A percentile compares a stretch with the other conserved stretches of the same genome.
These are phyloP conservation scores for Chascanopsetta lugubris DNA, from an alignment of 2,113 vertebrate species.

Conservation along the genomic window DNA sequence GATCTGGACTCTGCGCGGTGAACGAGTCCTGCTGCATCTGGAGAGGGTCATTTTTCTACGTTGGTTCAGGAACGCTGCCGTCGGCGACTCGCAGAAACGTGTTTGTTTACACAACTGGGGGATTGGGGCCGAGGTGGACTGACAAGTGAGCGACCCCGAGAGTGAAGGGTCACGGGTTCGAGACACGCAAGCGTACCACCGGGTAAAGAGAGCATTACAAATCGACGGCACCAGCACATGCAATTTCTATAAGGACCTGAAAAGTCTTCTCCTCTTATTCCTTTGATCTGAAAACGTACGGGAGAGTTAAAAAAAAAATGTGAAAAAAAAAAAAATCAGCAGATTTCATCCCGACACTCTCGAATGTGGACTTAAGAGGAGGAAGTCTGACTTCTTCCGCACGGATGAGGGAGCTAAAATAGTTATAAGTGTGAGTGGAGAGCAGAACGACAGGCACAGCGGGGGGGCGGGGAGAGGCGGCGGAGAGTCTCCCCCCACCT, in stretches of 20 bases:
- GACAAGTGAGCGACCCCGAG: conserved; percentile 11
- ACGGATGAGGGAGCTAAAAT: conserved; percentile 34
- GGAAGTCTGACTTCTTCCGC: not conserved
- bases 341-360: not conserved
- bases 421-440: conserved; percentile 39
- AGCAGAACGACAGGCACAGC: conserved; percentile 25
- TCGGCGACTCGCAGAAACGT: not conserved
- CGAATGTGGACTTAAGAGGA: not conserved
- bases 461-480: not conserved
- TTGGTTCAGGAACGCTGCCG: no score
- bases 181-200: no score
- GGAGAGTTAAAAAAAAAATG: no score
- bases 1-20: no score
- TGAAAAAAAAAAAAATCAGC: not conserved
- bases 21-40: no score
- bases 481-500: conserved; percentile 35
- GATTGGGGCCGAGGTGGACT: not conserved
- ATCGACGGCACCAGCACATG: no score
- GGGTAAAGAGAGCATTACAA: no score
- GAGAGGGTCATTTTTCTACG: no score
- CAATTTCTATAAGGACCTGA: not conserved
- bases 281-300: not conserved
- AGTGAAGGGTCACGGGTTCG: conserved; percentile 19
- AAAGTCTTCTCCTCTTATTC: not conserved
- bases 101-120: not conserved